These are phyloP conservation scores for Cephus nigrinus DNA, from an alignment of 2,888 invertebrate species.

Conservation along the genomic window DNA sequence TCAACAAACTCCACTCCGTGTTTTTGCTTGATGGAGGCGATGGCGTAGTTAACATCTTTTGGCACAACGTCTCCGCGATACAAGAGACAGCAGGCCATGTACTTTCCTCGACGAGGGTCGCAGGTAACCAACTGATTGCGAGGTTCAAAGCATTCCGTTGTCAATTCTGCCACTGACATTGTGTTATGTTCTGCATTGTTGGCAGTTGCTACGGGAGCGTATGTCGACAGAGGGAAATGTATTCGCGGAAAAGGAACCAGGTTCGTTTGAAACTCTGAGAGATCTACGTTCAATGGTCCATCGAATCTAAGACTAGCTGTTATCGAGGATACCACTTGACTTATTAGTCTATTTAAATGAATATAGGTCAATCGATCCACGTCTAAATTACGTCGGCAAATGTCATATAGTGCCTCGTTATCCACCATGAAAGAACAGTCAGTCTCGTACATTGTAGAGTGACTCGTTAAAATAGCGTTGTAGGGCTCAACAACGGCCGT, in stretches of 20 bases:
- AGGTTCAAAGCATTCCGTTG: slow-evolving; percentile 48
- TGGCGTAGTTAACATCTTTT: slow-evolving; percentile 68
- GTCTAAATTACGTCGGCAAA: slow-evolving; percentile 69
- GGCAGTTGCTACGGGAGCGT: slow-evolving; percentile 67
- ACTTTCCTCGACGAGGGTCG: slow-evolving; percentile 60
- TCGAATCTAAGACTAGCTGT: slow-evolving; percentile 60
- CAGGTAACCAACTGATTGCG: slow-evolving; percentile 58
- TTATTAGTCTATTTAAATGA: slow-evolving; percentile 71
- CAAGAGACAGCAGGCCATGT: slow-evolving; percentile 67
- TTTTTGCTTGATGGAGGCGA: slow-evolving; percentile 70
- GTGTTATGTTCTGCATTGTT: slow-evolving; percentile 68
- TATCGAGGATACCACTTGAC: slow-evolving; percentile 67
- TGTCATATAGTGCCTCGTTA: slow-evolving; percentile 61
- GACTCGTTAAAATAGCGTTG: slow-evolving; percentile 60
- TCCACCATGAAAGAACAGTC: slow-evolving; percentile 62
- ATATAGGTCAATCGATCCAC: slow-evolving; percentile 70
- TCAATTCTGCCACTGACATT: slow-evolving; percentile 29
- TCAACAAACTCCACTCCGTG: slow-evolving; percentile 70
- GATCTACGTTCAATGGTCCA: slow-evolving; percentile 34
- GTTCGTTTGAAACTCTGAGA: slow-evolving; percentile 38
- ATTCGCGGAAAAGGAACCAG: slow-evolving; percentile 37
- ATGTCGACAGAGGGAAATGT: slow-evolving; percentile 65
- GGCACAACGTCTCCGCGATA: slow-evolving; percentile 47
- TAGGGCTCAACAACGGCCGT: slow-evolving; percentile 64
- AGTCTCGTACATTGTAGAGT: slow-evolving; percentile 57